Evolutionary conservation across 1,140 invertebrate genomes (phyloP), one percentile per base, ranked within the genome.

Genomic region (Penaeus japonicus): DNA sequence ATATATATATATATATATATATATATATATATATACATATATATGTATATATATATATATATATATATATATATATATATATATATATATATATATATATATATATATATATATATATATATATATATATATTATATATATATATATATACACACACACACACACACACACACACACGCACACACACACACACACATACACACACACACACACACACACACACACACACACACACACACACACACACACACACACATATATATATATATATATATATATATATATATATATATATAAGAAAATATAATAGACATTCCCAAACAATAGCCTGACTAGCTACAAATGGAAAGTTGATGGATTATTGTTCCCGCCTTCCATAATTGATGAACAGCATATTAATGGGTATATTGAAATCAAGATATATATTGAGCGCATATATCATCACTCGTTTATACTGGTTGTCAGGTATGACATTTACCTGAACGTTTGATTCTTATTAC

Each of bases 201-300:
- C 1, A 70, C 24, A 70, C 32, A 70, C 24, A 70, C 15, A 24
- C 5, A 27, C 7, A 27, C 24, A 70, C 24, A 70, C 3, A n/a
- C 0, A 24, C 24, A 70, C 24, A 70, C 24, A 24, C 24, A n/a
- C n/a, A 70, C n/a, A 70, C 5, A 12, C 2, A n/a, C n/a, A 5
- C 22, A 70, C n/a, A 70, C n/a, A 70, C n/a, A 70, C n/a, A 70
- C n/a, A 70, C 30, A 70, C n/a, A n/a, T 70, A 70, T 70, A 70
- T 70, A 70, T 22, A 70, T 70, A 70, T 70, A 70, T 70, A 70
- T 70, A 70, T 70, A n/a, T 70, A 70, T 70, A 70, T 70, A 70
- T 70, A 70, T n/a, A 70, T 70, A 70, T 70, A 70, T 70, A 70
- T 70, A 70, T 70, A 70, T 70, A 70, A n/a, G n/a, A n/a, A n/a